Base-by-base conservation (phyloP, 1,140 invertebrate genomes). In the Solenopsis invicta region DNA sequence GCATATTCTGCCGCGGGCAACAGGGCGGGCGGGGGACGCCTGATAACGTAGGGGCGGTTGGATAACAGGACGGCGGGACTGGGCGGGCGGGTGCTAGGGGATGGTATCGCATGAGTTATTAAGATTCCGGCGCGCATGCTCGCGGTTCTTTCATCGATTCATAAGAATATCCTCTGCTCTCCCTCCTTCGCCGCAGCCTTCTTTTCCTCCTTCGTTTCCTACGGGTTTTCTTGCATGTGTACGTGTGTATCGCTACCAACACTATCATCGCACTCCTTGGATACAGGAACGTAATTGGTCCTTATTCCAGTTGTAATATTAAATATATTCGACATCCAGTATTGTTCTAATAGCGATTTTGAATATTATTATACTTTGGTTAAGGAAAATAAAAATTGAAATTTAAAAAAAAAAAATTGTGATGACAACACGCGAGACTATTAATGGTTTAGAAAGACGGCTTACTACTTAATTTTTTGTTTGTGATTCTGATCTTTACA, bases 71-170 rank as follows among this genome's bases (percentile, higher is more conserved):
- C 75, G 16, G 56, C 34, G 71, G 66, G 69, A 74, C 85, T 84
- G 85, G 21, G 52, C 61, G 59, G 61, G n/a, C n/a, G 76, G 89
- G 41, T 85, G 85, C 52, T 76, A 71, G 90, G 77, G 86, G 74
- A 86, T 92, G 89, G 91, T 93, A 93, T 93, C 92, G 93, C 92
- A 94, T 94, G 93, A 94, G 93, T 95, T 95, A 94, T 95, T 95
- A 94, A 94, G 94, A 94, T 94, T 94, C 91, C 91, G 87, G 82
- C 89, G 94, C 94, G 94, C 94, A 95, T 95, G 94, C 94, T 93
- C 94, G 92, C 92, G 93, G 92, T 93, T 94, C 94, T 94, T 94
- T 94, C 94, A 95, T 95, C 94, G 94, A 95, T 95, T 95, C 94
- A 95, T 95, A 95, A 95, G 94, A 95, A 95, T 94, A 95, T 95